A percentile compares a stretch with the other conserved stretches of the same genome.
phyloP scores from a whole-genome alignment of 64 coral and sea anemone species.

The Montipora sp. region DNA sequence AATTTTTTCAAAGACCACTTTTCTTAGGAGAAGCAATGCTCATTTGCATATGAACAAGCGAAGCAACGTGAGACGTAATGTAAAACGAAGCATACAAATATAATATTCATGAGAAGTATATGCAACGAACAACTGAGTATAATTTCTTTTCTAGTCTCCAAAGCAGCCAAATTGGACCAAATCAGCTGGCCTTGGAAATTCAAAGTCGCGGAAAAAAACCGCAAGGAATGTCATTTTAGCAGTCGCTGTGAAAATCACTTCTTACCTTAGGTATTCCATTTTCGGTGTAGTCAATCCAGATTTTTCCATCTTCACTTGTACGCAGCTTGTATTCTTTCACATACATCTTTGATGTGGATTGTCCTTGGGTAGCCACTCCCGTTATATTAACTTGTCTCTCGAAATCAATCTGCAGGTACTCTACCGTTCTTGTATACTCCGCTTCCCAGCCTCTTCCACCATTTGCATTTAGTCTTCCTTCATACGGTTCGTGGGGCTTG shows the following conservation, averaged over 20 bases:
- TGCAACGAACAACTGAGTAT: no score
- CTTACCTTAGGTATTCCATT: slow-evolving; percentile 5
- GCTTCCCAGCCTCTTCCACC: slow-evolving; percentile 17
- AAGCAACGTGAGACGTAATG: no score
- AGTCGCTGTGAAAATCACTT: neutral
- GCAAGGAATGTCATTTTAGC: neutral
- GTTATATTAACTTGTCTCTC: slow-evolving; percentile 24
- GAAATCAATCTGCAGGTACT: slow-evolving; percentile 44
- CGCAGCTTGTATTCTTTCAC: slow-evolving; percentile 29
- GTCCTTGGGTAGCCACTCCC: slow-evolving; percentile 37
- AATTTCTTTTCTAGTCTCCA: no score
- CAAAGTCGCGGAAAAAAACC: no score
- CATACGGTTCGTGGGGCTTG: neutral
- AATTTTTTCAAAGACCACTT: no score
- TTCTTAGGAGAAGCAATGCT: no score
- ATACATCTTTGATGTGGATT: neutral
- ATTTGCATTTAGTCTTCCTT: slow-evolving; percentile 26
- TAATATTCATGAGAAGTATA: no score
- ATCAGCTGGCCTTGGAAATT: no score
- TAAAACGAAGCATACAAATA: no score
- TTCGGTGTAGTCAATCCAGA: slow-evolving; percentile 22
- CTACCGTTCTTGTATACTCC: neutral
- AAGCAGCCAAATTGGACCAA: no score
- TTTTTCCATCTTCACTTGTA: slow-evolving; percentile 13
- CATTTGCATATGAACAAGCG: neutral